Conservation (phyloP, 2,888 invertebrate species). For the Nasonia oneida region DNA sequence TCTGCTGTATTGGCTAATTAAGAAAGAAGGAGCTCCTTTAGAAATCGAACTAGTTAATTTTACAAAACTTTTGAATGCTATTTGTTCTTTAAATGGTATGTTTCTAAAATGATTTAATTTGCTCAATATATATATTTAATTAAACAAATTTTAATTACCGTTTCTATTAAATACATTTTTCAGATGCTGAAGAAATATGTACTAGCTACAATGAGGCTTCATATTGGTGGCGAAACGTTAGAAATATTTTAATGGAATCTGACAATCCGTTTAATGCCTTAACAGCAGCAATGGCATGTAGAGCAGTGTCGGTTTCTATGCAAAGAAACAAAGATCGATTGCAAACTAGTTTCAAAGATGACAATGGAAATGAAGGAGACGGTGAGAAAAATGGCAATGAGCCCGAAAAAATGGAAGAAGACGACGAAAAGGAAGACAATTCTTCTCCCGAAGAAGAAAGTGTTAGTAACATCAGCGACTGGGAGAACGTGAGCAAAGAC, state of each 20-base stretch:
- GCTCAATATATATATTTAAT: slow-evolving; percentile 19
- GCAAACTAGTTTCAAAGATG: slow-evolving; percentile 62
- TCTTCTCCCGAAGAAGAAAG: slow-evolving; percentile 80
- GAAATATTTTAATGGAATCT: slow-evolving; percentile 87
- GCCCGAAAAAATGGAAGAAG: slow-evolving; percentile 70
- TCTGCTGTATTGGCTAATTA: slow-evolving; percentile 86
- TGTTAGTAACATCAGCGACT: slow-evolving; percentile 79
- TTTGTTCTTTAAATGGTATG: slow-evolving; percentile 83
- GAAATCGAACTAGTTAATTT: slow-evolving; percentile 85
- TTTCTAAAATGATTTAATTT: slow-evolving; percentile 49
- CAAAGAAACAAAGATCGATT: slow-evolving; percentile 78
- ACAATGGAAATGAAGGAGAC: slow-evolving; percentile 68
- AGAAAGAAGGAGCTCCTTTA: slow-evolving; percentile 79
- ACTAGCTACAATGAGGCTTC: slow-evolving; percentile 87
- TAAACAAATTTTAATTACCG: background rate
- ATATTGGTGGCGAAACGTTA: slow-evolving; percentile 90
- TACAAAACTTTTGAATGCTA: slow-evolving; percentile 83
- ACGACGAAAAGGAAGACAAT: slow-evolving; percentile 73
- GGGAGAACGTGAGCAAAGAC: slow-evolving; percentile 93
- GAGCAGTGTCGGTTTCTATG: slow-evolving; percentile 84
- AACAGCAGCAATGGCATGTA: slow-evolving; percentile 91
- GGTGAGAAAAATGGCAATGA: slow-evolving; percentile 67
- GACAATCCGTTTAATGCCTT: slow-evolving; percentile 88
- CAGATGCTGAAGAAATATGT: slow-evolving; percentile 80
- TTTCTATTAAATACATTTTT: slow-evolving; percentile 14